phyloP scores from a whole-genome alignment of 2,888 invertebrate genomes.

The Eristalis intricaria region DNA sequence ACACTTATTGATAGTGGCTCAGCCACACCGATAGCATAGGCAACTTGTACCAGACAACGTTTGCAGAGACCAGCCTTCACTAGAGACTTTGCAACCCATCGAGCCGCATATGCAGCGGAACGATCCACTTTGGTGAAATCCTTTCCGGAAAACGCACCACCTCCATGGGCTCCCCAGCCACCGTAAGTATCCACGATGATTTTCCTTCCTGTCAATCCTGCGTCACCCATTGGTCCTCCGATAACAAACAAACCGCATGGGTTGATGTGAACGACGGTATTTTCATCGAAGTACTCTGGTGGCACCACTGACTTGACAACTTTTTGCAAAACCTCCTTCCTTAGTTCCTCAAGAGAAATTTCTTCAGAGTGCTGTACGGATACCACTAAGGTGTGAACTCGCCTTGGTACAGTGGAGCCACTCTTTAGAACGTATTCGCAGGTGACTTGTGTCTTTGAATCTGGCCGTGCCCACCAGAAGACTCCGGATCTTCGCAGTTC shows the following conservation, averaged over 20 bases:
- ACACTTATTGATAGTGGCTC: conserved; percentile 97
- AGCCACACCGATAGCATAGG: conserved; percentile 97
- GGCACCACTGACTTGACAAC: conserved; percentile 95
- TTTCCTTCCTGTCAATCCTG: conserved; percentile 96
- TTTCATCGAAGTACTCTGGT: conserved; percentile 90
- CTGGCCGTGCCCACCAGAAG: conserved; percentile 96
- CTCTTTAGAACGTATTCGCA: conserved; percentile 93
- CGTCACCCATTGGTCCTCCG: conserved; percentile 97
- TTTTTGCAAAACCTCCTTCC: conserved; percentile 90
- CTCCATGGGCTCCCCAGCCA: conserved; percentile 99
- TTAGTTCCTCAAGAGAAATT: conserved; percentile 89
- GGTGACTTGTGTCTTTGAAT: conserved; percentile 96
- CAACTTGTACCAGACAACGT: conserved; percentile 97
- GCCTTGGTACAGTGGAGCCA: conserved; percentile 94
- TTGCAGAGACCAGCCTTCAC: conserved; percentile 95
- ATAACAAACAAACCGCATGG: conserved; percentile 96
- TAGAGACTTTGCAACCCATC: conserved; percentile 98
- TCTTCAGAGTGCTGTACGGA: conserved; percentile 97
- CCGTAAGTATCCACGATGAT: conserved; percentile 99
- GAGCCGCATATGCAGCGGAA: conserved; percentile 97
- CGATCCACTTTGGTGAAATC: conserved; percentile 97
- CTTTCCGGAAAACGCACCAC: conserved; percentile 98
- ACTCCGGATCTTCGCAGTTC: conserved; percentile 93
- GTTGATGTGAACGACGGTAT: conserved; percentile 95
- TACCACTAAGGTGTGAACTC: conserved; percentile 97